Conservation (phyloP, 2,113 vertebrate genomes). For the Hippocampus barbouri region DNA sequence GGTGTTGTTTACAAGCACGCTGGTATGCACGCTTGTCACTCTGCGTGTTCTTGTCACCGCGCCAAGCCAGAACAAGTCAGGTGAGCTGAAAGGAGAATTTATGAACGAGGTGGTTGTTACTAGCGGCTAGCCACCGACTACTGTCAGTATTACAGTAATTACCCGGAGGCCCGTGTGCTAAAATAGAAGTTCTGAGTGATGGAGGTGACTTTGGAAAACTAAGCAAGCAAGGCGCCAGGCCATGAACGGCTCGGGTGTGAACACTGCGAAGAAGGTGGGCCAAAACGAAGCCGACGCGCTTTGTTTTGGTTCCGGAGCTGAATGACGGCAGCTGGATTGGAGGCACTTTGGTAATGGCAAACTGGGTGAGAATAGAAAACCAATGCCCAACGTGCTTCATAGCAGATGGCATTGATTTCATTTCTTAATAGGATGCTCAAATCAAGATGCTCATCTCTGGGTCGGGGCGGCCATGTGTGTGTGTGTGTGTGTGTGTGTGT, state of each 20-base stretch:
- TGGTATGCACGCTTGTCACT: conserved; percentile 28
- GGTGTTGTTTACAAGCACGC: conserved; percentile 15
- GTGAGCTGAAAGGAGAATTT: conserved; percentile 32
- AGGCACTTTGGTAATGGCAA: background rate
- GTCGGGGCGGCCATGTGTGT: background rate
- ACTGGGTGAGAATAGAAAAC: conserved; percentile 1
- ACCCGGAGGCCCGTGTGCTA: background rate
- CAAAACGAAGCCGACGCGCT: background rate
- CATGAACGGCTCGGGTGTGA: background rate
- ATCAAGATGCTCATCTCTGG: conserved; percentile 2
- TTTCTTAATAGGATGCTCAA: background rate
- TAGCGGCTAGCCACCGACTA: background rate
- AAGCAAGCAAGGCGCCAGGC: background rate
- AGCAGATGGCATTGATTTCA: conserved; percentile 5
- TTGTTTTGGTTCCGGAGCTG: background rate
- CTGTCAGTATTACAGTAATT: background rate
- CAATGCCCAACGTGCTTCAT: background rate
- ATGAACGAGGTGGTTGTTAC: conserved; percentile 46
- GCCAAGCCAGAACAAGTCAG: conserved; percentile 47
- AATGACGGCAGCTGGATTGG: background rate
- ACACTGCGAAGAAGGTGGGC: background rate
- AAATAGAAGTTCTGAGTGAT: background rate
- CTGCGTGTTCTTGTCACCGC: conserved; percentile 23
- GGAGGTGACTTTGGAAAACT: background rate
- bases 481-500: no score